Percentiles rank a stretch among this genome's conserved stretches.
phyloP scores from a whole-genome alignment of 2,797 vertebrate genomes.

The Chelidonichthys spinosus region DNA sequence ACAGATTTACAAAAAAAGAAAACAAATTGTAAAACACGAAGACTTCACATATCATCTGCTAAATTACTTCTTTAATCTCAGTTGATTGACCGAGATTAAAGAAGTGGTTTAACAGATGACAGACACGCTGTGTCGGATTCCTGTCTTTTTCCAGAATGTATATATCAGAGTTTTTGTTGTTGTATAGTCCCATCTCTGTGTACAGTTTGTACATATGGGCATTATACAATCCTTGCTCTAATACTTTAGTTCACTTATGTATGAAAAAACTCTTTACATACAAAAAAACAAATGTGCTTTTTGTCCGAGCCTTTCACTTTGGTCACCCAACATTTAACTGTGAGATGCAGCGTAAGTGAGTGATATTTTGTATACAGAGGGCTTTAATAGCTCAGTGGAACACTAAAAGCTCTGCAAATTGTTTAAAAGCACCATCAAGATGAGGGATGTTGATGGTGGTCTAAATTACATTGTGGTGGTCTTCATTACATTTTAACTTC shows the following conservation, averaged over 20 bases:
- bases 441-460: constrained; percentile 34
- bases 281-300: constrained; percentile 35
- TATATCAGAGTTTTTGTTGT: neutral
- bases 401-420: constrained; percentile 62
- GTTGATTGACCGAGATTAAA: constrained; percentile 12
- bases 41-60: constrained; percentile 3
- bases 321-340: constrained; percentile 15
- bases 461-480: neutral
- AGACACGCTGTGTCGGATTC: neutral
- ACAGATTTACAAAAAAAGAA: neutral
- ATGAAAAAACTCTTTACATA: constrained; percentile 29
- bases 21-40: too few species aligned
- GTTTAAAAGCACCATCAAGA: constrained; percentile 59
- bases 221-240: too few species aligned
- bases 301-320: constrained; percentile 11
- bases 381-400: constrained; percentile 1
- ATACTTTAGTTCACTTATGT: neutral
- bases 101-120: constrained; percentile 24
- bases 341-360: constrained; percentile 16
- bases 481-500: neutral
- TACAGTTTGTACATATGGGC: too few species aligned
- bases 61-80: constrained; percentile 31
- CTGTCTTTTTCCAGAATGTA: neutral
- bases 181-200: neutral
- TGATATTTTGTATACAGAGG: constrained; percentile 4